A percentile compares a stretch with the other conserved stretches of the same genome.
phyloP scores from a whole-genome alignment of 1,140 invertebrate genomes.

The Heliconius himera region DNA sequence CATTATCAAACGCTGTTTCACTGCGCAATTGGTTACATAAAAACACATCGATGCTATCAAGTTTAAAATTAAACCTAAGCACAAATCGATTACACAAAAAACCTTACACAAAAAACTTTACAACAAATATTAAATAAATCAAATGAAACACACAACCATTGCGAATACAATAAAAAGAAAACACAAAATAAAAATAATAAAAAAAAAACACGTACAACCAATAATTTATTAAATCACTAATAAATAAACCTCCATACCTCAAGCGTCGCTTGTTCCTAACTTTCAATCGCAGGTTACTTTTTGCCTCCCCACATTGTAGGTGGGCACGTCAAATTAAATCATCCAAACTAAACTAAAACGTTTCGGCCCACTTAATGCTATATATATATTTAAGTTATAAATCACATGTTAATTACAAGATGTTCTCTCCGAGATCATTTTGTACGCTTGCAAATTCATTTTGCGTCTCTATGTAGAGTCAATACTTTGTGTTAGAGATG shows the following conservation, averaged over 20 bases:
- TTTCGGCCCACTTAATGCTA: neutral
- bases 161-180: neutral
- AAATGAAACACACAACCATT: neutral
- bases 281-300: neutral
- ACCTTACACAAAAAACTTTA: neutral
- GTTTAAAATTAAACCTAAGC: too few species aligned
- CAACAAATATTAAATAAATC: neutral
- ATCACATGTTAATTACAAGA: conserved; percentile 1
- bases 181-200: too few species aligned
- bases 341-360: conserved; percentile 3
- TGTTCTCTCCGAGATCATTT: neutral
- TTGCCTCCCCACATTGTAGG: neutral
- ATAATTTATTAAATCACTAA: too few species aligned
- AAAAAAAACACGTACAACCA: too few species aligned
- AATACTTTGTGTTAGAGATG: neutral
- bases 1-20: too few species aligned
- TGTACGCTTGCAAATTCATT: neutral
- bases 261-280: neutral
- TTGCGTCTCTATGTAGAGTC: neutral
- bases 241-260: too few species aligned
- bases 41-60: neutral
- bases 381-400: conserved; percentile 3
- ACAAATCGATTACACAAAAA: neutral
- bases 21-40: neutral
- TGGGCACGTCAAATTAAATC: conserved; percentile 3